phyloP scores from a whole-genome alignment of 2,113 vertebrate species.

The rabbit (Oryctolagus cuniculus) region mOryCun1.1 NC_091437.1:105741501-105742000 shows the following conservation, averaged over 20 bases:
- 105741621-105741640: slow-evolving; percentile 92
- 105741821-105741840: no score
- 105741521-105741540: slow-evolving; percentile 92
- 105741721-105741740: slow-evolving; percentile 88
- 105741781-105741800: no score
- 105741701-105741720: slow-evolving; percentile 89
- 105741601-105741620: slow-evolving; percentile 90
- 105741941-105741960: no score
- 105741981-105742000: no score
- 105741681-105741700: slow-evolving; percentile 90
- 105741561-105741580: slow-evolving; percentile 94
- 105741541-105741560: slow-evolving; percentile 92
- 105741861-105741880: no score
- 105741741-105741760: slow-evolving; percentile 71
- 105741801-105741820: no score
- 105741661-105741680: slow-evolving; percentile 92
- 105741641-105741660: slow-evolving; percentile 92
- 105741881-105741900: no score
- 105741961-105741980: no score
- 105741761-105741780: background rate
- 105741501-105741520: slow-evolving; percentile 92
- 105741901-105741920: no score
- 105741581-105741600: slow-evolving; percentile 90
- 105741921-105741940: no score
- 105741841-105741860: no score